A percentile compares a stretch with the other conserved stretches of the same genome.
Conservation (phyloP, 2,797 vertebrate genomes). For the Mormyrops boulengeri region DNA sequence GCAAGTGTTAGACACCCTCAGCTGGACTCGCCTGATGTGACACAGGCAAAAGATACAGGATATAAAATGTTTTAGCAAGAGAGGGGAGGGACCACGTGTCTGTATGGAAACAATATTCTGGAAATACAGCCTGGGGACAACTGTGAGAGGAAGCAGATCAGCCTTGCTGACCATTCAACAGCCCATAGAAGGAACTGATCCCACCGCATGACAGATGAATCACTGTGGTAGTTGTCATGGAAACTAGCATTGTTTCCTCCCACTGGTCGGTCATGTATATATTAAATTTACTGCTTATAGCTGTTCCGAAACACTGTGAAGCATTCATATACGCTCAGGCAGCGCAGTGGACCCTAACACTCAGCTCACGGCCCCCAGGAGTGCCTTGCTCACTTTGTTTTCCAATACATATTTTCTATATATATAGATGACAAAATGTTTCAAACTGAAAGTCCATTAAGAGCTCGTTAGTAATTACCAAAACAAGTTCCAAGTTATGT, state of each 20-base stretch:
- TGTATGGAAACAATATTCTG: constrained; percentile 11
- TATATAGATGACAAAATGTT: not conserved
- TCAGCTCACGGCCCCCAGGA: not conserved
- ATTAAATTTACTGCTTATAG: not conserved
- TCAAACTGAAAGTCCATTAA: not conserved
- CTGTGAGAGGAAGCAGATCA: not conserved
- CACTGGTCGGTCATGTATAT: not conserved
- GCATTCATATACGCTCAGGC: not conserved
- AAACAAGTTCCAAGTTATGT: not conserved
- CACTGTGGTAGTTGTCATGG: not conserved
- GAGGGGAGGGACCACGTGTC: not conserved
- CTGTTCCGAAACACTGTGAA: not conserved
- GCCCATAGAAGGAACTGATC: not conserved
- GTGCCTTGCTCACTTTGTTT: not conserved
- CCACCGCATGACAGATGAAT: not conserved
- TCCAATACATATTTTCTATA: not conserved
- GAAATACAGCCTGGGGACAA: not conserved
- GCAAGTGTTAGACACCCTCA: too few relatives aligned
- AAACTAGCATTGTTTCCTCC: not conserved
- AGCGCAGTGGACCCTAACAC: not conserved
- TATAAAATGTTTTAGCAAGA: not conserved
- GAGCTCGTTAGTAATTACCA: not conserved
- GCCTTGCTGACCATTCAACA: not conserved
- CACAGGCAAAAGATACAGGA: not conserved
- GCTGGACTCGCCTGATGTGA: not conserved